Evolutionary conservation across 1,140 invertebrate species (phyloP).

Genomic region (Lasioglossum baleicum): DNA sequence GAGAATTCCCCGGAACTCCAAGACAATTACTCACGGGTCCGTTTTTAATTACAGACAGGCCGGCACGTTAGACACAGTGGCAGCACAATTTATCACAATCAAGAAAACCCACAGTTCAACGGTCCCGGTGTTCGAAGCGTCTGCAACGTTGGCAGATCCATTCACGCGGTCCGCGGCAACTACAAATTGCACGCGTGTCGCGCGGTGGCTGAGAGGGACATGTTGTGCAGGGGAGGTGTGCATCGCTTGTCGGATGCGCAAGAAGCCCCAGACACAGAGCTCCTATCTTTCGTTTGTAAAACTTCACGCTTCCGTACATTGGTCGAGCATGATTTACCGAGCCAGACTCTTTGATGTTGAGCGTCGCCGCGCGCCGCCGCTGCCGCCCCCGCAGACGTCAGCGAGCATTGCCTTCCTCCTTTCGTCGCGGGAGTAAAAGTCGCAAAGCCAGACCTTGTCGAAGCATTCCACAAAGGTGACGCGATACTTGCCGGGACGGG

Average conservation of each 20-base stretch:
- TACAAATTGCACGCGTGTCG: not conserved
- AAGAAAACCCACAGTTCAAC: too few relatives aligned
- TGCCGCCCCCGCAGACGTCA: too few relatives aligned
- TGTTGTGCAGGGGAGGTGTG: not conserved
- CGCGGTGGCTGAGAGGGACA: not conserved
- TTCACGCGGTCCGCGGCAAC: not conserved
- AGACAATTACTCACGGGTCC: too few relatives aligned
- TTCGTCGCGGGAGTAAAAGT: slow-evolving; percentile 25
- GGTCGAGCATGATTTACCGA: slow-evolving; percentile 34
- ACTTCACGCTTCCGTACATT: slow-evolving; percentile 43
- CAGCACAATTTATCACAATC: too few relatives aligned
- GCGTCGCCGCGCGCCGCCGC: not conserved
- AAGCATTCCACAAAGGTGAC: slow-evolving; percentile 69
- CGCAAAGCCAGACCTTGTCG: slow-evolving; percentile 65
- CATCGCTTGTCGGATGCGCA: slow-evolving; percentile 1
- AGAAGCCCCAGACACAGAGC: not conserved
- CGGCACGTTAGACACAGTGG: too few relatives aligned
- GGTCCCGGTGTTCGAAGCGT: too few relatives aligned
- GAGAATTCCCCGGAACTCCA: too few relatives aligned
- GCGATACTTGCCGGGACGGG: slow-evolving; percentile 6
- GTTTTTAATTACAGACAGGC: too few relatives aligned
- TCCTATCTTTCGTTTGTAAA: slow-evolving; percentile 31
- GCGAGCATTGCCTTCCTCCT: not conserved
- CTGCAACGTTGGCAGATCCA: too few relatives aligned
- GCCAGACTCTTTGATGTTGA: slow-evolving; percentile 21